A percentile compares a stretch with the other conserved stretches of the same genome.
Conservation (phyloP, 2,888 invertebrate genomes). For the Orthonevra nobilis region DNA sequence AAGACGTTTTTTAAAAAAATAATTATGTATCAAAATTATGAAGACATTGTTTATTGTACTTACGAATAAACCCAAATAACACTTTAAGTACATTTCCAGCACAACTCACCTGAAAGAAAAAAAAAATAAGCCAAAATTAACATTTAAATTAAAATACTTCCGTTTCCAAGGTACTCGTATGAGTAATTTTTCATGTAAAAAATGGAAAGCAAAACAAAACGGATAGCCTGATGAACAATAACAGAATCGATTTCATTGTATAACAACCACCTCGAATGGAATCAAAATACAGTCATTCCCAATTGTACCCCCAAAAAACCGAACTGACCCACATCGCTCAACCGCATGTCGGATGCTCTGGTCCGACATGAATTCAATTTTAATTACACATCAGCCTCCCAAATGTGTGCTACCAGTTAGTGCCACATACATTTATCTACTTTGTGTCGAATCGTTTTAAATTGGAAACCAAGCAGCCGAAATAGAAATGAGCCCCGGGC, state of each 20-base stretch:
- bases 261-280: constrained; percentile 4
- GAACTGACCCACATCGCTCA: constrained; percentile 36
- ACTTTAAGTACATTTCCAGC: too few relatives aligned
- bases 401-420: constrained; percentile 19
- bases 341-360: not conserved
- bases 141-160: not conserved
- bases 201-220: too few relatives aligned
- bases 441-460: not conserved
- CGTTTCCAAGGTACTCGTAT: too few relatives aligned
- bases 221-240: not conserved
- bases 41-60: too few relatives aligned
- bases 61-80: too few relatives aligned
- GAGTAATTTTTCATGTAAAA: too few relatives aligned
- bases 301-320: constrained; percentile 1
- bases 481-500: constrained; percentile 13
- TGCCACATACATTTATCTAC: not conserved
- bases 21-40: too few relatives aligned
- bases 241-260: not conserved
- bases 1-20: too few relatives aligned
- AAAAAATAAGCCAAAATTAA: not conserved
- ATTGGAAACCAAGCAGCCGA: constrained; percentile 4
- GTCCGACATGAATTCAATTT: constrained; percentile 31
- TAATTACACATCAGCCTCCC: constrained; percentile 24
- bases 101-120: constrained; percentile 4
- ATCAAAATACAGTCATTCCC: constrained; percentile 18